phyloP scores from a whole-genome alignment of 2,797 vertebrate species.

The Heteromormyrus szaboi region DNA sequence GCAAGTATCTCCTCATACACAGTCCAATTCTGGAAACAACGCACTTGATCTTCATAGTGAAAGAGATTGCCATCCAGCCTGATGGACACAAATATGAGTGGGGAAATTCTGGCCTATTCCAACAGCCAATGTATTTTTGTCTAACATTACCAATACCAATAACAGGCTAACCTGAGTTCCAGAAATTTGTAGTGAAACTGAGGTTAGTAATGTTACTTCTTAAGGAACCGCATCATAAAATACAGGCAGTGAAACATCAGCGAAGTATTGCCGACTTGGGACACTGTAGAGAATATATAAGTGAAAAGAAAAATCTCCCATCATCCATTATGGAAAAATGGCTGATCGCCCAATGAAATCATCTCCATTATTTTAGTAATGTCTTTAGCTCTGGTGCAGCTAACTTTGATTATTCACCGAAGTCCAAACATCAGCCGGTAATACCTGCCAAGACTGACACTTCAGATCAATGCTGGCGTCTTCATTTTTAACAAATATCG shows the following conservation, averaged over 20 bases:
- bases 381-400: neutral
- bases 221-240: neutral
- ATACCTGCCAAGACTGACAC: neutral
- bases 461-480: neutral
- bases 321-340: neutral
- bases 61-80: neutral
- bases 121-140: neutral
- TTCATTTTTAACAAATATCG: neutral
- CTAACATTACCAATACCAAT: neutral
- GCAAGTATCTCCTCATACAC: neutral
- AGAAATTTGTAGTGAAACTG: neutral
- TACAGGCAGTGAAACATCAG: neutral
- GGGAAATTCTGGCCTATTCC: neutral
- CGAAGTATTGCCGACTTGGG: neutral
- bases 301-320: neutral
- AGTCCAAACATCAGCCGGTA: neutral
- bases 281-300: neutral
- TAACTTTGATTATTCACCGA: neutral
- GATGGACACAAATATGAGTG: neutral
- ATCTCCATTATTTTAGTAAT: neutral
- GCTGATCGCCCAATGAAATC: neutral
- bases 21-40: neutral
- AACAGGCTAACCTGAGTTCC: neutral
- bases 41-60: neutral
- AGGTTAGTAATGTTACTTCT: neutral